Evolutionary conservation across 2,113 vertebrate species (phyloP).

Genomic region (Semnornis frantzii): DNA sequence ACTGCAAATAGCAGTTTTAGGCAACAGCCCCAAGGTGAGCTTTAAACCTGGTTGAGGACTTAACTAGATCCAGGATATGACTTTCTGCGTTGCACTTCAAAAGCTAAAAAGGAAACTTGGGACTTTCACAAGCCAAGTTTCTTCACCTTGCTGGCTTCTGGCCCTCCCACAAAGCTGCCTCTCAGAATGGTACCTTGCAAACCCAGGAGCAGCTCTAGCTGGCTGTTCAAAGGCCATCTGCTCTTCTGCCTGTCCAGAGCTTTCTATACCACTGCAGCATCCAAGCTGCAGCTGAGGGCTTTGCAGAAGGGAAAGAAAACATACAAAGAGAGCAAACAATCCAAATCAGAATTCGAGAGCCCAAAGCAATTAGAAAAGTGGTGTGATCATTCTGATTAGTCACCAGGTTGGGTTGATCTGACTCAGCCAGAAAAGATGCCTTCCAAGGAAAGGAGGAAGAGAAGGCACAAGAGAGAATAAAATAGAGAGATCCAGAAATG

Average conservation of each 20-base stretch:
- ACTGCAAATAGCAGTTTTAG: constrained; percentile 21
- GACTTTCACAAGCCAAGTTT: not conserved
- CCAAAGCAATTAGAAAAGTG: not conserved
- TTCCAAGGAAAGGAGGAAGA: not conserved
- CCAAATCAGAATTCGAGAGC: not conserved
- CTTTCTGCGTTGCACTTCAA: not conserved
- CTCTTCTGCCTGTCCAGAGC: not conserved
- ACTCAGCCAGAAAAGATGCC: not conserved
- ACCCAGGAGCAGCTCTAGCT: constrained; percentile 3
- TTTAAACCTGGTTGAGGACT: not conserved
- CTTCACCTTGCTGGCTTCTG: constrained; percentile 23
- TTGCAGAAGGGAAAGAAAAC: not conserved
- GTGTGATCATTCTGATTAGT: not conserved
- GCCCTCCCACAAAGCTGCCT: not conserved
- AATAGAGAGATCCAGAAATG: not conserved
- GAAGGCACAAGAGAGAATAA: not conserved
- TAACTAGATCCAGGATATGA: not conserved
- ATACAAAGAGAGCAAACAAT: not conserved
- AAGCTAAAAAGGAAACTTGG: not conserved
- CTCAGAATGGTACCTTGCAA: not conserved
- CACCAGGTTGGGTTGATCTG: not conserved
- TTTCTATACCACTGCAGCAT: not conserved
- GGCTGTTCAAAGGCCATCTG: not conserved
- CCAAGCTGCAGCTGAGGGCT: not conserved
- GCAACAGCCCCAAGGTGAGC: not conserved